Percentiles rank a stretch among this genome's conserved stretches.
phyloP scores from a whole-genome alignment of 2,888 invertebrate genomes.

The Drosophila limbata region DNA sequence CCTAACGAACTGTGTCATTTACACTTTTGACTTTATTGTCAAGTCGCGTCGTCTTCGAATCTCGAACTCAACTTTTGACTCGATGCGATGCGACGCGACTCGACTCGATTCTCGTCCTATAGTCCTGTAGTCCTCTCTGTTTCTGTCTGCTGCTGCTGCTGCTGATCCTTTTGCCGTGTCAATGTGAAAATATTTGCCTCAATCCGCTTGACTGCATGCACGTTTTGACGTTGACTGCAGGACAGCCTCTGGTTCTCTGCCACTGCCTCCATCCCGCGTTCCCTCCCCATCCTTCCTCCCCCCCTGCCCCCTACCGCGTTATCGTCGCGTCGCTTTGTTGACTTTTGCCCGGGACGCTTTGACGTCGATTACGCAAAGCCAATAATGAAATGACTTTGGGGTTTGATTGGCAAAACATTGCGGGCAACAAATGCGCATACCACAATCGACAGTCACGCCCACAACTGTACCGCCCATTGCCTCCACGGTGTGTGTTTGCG shows the following conservation, averaged over 20 bases:
- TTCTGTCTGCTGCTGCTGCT: slow-evolving; percentile 36
- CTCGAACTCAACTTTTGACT: slow-evolving; percentile 40
- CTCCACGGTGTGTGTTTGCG: slow-evolving; percentile 52
- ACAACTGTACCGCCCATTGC: slow-evolving; percentile 16
- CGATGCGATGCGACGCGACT: not conserved
- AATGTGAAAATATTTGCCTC: slow-evolving; percentile 82
- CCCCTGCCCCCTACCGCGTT: slow-evolving; percentile 5
- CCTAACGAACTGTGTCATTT: slow-evolving; percentile 84
- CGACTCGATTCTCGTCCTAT: slow-evolving; percentile 8
- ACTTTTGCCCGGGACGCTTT: slow-evolving; percentile 80
- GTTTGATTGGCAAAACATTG: slow-evolving; percentile 83
- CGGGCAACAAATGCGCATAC: slow-evolving; percentile 69
- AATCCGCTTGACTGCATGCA: slow-evolving; percentile 82
- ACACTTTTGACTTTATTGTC: slow-evolving; percentile 80
- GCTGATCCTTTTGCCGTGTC: slow-evolving; percentile 69
- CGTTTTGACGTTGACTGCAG: slow-evolving; percentile 69
- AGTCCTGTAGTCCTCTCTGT: slow-evolving; percentile 19
- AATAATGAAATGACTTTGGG: slow-evolving; percentile 83
- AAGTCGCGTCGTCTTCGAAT: slow-evolving; percentile 55
- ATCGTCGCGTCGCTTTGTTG: slow-evolving; percentile 61
- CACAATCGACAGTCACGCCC: slow-evolving; percentile 39
- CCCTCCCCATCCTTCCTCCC: slow-evolving; percentile 3
- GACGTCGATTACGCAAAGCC: slow-evolving; percentile 83
- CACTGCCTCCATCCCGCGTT: not conserved
- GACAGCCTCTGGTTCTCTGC: slow-evolving; percentile 40